A percentile compares a stretch with the other conserved stretches of the same genome.
phyloP scores from a whole-genome alignment of 2,888 invertebrate genomes.

The Nephrotoma flavescens region DNA sequence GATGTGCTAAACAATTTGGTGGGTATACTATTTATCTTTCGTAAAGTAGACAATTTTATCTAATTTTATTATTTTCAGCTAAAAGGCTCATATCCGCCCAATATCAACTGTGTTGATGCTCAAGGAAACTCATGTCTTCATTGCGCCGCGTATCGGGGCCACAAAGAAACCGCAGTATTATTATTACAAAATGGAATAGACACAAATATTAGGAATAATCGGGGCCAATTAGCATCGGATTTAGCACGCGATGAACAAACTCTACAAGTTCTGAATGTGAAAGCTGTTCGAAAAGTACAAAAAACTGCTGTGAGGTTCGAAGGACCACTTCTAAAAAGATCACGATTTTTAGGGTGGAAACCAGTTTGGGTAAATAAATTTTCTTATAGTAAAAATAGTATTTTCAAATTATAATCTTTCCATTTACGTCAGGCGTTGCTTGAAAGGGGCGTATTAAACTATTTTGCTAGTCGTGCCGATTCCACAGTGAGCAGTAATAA shows the following conservation, averaged over 20 bases:
- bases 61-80: slow-evolving; percentile 30
- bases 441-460: slow-evolving; percentile 49
- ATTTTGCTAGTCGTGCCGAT: slow-evolving; percentile 45
- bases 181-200: slow-evolving; percentile 51
- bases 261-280: slow-evolving; percentile 46
- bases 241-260: slow-evolving; percentile 44
- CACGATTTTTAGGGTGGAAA: slow-evolving; percentile 48
- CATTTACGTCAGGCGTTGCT: slow-evolving; percentile 36
- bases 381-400: neutral
- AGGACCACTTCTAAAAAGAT: slow-evolving; percentile 46
- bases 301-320: slow-evolving; percentile 44
- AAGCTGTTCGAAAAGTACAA: slow-evolving; percentile 43
- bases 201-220: slow-evolving; percentile 41
- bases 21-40: slow-evolving; percentile 13
- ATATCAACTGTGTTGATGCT: slow-evolving; percentile 46
- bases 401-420: neutral
- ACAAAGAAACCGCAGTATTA: slow-evolving; percentile 44
- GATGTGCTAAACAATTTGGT: slow-evolving; percentile 42
- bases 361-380: slow-evolving; percentile 39
- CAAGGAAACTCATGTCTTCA: slow-evolving; percentile 52
- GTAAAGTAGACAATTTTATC: neutral
- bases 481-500: slow-evolving; percentile 40
- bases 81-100: slow-evolving; percentile 38
- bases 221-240: slow-evolving; percentile 46
- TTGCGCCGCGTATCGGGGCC: slow-evolving; percentile 48